Evolutionary conservation across 2,113 vertebrate genomes (phyloP).

Genomic region (sheep (Ovis aries)): DNA sequence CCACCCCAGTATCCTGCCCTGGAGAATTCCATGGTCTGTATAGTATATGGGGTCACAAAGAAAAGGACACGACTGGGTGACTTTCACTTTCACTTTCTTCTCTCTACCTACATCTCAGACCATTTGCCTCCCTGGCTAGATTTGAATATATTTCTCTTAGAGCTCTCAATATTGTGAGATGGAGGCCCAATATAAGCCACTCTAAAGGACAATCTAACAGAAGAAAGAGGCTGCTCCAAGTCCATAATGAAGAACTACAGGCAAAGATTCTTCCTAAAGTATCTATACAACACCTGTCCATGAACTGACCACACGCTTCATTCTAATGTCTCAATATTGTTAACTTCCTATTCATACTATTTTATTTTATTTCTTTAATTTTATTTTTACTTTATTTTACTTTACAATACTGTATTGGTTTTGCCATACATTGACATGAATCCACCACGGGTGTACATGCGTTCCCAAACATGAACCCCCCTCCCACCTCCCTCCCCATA

Average conservation of each 20-base stretch:
- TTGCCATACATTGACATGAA: too few relatives aligned
- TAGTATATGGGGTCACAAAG: neutral
- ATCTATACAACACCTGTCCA: neutral
- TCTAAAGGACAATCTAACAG: neutral
- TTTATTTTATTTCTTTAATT: neutral
- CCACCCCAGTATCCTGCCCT: neutral
- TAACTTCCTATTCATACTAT: neutral
- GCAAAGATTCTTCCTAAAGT: neutral
- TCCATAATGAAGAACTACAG: neutral
- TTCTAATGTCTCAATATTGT: neutral
- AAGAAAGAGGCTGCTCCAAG: neutral
- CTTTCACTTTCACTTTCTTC: neutral
- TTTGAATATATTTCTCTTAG: neutral
- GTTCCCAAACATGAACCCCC: too few relatives aligned
- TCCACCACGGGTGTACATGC: too few relatives aligned
- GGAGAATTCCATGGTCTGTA: neutral
- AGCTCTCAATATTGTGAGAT: neutral
- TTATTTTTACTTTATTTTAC: too few relatives aligned
- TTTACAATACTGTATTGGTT: too few relatives aligned
- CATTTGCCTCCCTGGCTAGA: neutral
- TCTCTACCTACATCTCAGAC: neutral
- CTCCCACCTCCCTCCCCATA: too few relatives aligned
- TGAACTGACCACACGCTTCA: neutral
- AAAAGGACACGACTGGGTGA: neutral
- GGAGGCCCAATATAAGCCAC: neutral